Evolutionary conservation across 1,140 invertebrate genomes (phyloP).

Genomic region (Dendroctonus valens): DNA sequence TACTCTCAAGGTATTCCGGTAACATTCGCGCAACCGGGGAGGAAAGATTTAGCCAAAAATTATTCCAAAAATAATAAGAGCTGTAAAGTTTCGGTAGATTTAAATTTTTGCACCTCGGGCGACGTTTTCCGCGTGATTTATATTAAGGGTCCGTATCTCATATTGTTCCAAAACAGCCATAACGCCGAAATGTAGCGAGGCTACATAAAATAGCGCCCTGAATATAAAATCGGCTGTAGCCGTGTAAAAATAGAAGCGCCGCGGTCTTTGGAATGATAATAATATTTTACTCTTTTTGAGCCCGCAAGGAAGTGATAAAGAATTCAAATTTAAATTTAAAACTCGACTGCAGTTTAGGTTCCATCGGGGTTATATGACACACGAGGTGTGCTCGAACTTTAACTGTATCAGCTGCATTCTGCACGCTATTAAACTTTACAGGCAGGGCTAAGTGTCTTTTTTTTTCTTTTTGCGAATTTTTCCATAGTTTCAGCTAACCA

Average conservation of each 20-base stretch:
- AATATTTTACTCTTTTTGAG: slow-evolving; percentile 27
- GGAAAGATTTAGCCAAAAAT: slow-evolving; percentile 17
- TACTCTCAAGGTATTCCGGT: slow-evolving; percentile 10
- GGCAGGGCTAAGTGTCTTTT: no score
- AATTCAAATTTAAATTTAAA: slow-evolving; percentile 26
- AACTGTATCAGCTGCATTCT: no score
- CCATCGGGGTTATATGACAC: not conserved
- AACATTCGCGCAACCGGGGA: not conserved
- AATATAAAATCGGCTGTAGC: slow-evolving; percentile 23
- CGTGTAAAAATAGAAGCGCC: slow-evolving; percentile 20
- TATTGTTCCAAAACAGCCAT: slow-evolving; percentile 31
- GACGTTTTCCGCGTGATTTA: slow-evolving; percentile 27
- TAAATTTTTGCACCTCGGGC: slow-evolving; percentile 27
- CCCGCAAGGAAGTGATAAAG: slow-evolving; percentile 22
- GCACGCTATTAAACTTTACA: no score
- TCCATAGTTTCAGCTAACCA: no score
- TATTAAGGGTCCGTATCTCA: slow-evolving; percentile 17
- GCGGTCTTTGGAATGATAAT: slow-evolving; percentile 17
- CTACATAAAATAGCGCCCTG: slow-evolving; percentile 27
- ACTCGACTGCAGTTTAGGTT: slow-evolving; percentile 3
- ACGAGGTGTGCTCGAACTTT: no score
- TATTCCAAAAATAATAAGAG: slow-evolving; percentile 24
- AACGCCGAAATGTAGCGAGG: slow-evolving; percentile 18
- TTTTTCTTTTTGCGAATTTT: no score
- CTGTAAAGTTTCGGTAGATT: slow-evolving; percentile 24